phyloP scores from a whole-genome alignment of 2,113 vertebrate species.

The Microtus ochrogaster region DNA sequence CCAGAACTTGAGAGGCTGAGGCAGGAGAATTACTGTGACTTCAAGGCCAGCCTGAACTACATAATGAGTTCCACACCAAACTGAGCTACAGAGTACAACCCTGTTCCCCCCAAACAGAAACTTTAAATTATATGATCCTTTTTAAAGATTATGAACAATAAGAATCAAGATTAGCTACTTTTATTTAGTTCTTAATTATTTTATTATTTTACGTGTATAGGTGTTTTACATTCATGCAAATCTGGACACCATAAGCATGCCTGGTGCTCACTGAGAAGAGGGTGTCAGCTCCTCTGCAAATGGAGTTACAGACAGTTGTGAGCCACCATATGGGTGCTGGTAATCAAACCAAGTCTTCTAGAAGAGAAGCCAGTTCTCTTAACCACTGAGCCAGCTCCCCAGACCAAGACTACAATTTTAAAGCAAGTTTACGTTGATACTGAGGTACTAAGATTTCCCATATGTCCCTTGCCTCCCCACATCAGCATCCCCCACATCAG shows the following conservation, averaged over 20 bases:
- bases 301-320: not conserved
- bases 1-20: not conserved
- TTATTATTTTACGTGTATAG: not conserved
- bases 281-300: not conserved
- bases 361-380: no score
- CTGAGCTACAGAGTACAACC: not conserved
- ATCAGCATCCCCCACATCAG: no score
- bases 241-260: not conserved
- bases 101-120: not conserved
- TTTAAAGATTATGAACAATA: not conserved
- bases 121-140: not conserved
- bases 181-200: not conserved
- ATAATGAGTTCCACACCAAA: not conserved
- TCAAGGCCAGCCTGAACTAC: not conserved
- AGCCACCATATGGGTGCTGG: no score
- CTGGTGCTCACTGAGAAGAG: not conserved
- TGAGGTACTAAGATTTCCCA: no score
- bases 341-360: no score
- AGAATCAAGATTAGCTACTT: not conserved
- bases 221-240: not conserved
- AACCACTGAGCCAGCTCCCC: no score
- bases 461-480: no score
- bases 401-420: no score
- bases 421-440: no score
- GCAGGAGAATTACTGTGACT: not conserved